Evolutionary conservation across 1,140 invertebrate species (phyloP).

Genomic region (Daktulosphaira vitifoliae): DNA sequence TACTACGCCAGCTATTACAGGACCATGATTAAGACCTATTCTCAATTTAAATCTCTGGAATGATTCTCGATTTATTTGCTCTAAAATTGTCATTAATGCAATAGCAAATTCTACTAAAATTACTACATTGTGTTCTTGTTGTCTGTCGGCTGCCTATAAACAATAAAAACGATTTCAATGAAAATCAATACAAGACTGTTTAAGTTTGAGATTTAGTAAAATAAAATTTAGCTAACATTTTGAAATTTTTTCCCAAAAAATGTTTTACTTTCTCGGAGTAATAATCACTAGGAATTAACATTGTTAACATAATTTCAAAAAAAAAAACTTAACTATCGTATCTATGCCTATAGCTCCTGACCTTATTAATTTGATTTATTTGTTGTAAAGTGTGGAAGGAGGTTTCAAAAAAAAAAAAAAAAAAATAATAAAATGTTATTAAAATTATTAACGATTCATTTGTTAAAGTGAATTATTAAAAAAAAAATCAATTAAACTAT

Average conservation of each 20-base stretch:
- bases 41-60: conserved; percentile 90
- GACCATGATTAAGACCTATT: conserved; percentile 88
- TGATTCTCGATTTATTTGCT: conserved; percentile 92
- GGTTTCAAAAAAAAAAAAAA: too few species aligned
- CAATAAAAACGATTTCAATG: conserved; percentile 37
- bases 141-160: conserved; percentile 58
- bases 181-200: conserved; percentile 4
- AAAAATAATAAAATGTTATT: too few species aligned
- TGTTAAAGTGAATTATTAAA: too few species aligned
- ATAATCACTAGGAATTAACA: too few species aligned
- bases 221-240: background rate
- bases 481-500: too few species aligned
- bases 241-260: background rate
- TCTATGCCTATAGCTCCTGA: too few species aligned
- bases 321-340: too few species aligned
- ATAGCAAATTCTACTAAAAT: conserved; percentile 90
- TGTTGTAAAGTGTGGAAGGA: too few species aligned
- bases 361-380: too few species aligned
- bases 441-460: too few species aligned
- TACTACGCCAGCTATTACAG: conserved; percentile 87
- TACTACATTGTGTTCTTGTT: conserved; percentile 77
- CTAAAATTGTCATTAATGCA: conserved; percentile 79
- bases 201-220: background rate
- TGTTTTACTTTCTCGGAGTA: too few species aligned
- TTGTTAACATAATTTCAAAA: too few species aligned